A percentile compares a stretch with the other conserved stretches of the same genome.
phyloP scores from a whole-genome alignment of 2,113 vertebrate species.

The Microcebus ravelobensis region DNA sequence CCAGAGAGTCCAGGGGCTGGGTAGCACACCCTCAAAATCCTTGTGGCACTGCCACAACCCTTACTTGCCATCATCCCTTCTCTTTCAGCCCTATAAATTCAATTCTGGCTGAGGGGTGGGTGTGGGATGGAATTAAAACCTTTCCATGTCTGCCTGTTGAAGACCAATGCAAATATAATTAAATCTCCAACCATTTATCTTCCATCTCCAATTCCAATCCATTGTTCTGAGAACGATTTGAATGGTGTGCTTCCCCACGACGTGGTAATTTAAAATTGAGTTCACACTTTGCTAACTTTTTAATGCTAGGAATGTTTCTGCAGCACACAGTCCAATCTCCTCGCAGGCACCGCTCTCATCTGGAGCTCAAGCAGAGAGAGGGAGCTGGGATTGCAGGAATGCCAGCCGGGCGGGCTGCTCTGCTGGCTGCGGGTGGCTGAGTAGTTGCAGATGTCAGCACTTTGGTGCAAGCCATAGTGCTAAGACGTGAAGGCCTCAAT shows the following conservation, averaged over 20 bases:
- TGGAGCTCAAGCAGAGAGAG: slow-evolving; percentile 31
- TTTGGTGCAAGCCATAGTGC: background rate
- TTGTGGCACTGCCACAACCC: background rate
- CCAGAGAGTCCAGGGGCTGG: background rate
- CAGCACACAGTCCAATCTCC: background rate
- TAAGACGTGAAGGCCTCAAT: background rate
- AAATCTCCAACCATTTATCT: slow-evolving; percentile 57
- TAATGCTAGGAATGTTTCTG: slow-evolving; percentile 60
- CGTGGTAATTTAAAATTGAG: slow-evolving; percentile 66
- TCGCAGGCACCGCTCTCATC: slow-evolving; percentile 60
- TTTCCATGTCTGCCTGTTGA: slow-evolving; percentile 13
- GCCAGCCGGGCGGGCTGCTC: background rate
- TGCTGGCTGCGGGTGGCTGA: slow-evolving; percentile 45
- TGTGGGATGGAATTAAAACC: slow-evolving; percentile 46
- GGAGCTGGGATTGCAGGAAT: slow-evolving; percentile 16
- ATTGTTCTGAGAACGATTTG: slow-evolving; percentile 61
- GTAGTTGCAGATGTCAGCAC: slow-evolving; percentile 62
- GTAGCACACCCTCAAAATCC: background rate
- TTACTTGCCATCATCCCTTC: background rate
- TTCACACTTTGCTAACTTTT: slow-evolving; percentile 72
- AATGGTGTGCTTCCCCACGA: background rate
- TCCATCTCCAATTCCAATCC: slow-evolving; percentile 66
- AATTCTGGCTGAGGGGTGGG: background rate
- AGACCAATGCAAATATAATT: slow-evolving; percentile 58
- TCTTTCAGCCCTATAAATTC: slow-evolving; percentile 49